Evolutionary conservation across 2,113 vertebrate species (phyloP).

Genomic region (Rynchops niger): DNA sequence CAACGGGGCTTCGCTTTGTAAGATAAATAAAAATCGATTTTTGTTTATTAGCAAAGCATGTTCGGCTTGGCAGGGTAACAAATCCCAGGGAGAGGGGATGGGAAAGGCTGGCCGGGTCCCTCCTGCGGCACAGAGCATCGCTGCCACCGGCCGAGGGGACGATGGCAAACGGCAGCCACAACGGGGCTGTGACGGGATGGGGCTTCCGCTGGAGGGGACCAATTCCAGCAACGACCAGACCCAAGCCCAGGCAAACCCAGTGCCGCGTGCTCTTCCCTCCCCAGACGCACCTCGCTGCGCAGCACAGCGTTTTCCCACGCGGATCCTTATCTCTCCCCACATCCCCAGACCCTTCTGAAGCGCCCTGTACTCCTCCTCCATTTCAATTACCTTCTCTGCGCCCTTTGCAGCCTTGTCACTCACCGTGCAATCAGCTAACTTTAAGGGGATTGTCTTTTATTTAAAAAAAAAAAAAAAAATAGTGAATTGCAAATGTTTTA

Average conservation of each 20-base stretch:
- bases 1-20: not conserved
- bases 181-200: accelerated
- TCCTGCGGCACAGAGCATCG: accelerated
- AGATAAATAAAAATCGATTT: conserved; percentile 7
- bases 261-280: accelerated
- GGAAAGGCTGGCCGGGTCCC: not conserved
- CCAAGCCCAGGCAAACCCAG: not conserved
- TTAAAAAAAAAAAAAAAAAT: not conserved
- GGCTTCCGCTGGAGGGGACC: not conserved
- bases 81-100: accelerated
- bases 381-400: not conserved
- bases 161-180: accelerated
- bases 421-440: not conserved
- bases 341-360: not conserved
- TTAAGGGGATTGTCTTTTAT: not conserved
- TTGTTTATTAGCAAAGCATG: not conserved
- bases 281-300: accelerated
- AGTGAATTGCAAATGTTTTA: conserved; percentile 1
- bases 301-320: accelerated
- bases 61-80: not conserved
- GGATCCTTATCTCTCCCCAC: not conserved
- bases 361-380: accelerated
- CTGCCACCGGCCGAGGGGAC: accelerated
- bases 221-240: not conserved
- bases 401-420: not conserved